Evolutionary conservation across 92 coral and sea anemone genomes (phyloP).

Genomic region (Actinernus sp.): DNA sequence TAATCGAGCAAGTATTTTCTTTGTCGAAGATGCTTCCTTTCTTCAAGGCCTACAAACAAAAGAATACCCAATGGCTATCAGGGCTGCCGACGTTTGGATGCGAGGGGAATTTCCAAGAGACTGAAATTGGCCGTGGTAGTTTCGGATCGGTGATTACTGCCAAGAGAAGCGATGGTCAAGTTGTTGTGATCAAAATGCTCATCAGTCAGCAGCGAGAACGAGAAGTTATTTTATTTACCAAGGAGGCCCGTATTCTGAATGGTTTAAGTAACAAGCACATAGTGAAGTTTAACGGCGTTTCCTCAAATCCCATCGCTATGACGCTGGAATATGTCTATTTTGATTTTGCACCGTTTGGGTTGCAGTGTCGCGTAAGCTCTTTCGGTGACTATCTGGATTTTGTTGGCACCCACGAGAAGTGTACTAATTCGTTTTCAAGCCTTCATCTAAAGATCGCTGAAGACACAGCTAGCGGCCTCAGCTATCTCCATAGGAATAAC

Average conservation of each 20-base stretch:
- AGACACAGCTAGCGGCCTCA: too few species aligned
- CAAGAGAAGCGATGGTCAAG: background rate
- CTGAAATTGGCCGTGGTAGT: too few species aligned
- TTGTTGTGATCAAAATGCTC: background rate
- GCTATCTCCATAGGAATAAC: constrained; percentile 28
- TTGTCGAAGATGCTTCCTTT: too few species aligned
- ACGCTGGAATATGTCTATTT: background rate
- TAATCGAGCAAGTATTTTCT: too few species aligned
- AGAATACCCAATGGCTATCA: too few species aligned
- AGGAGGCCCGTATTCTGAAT: background rate
- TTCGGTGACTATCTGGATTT: background rate
- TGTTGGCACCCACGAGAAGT: background rate
- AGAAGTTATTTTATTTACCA: background rate
- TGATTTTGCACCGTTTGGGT: background rate
- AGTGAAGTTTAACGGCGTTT: background rate
- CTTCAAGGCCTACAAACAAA: too few species aligned
- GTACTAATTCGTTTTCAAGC: background rate
- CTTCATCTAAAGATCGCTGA: background rate
- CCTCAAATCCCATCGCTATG: background rate
- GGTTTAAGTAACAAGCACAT: background rate
- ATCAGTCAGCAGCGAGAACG: background rate
- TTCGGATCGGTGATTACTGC: too few species aligned
- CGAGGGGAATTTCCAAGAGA: too few species aligned
- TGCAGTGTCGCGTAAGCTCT: background rate
- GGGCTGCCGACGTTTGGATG: too few species aligned